Conservation (phyloP, 2,113 vertebrate species). For the Brachyistius frenatus region DNA sequence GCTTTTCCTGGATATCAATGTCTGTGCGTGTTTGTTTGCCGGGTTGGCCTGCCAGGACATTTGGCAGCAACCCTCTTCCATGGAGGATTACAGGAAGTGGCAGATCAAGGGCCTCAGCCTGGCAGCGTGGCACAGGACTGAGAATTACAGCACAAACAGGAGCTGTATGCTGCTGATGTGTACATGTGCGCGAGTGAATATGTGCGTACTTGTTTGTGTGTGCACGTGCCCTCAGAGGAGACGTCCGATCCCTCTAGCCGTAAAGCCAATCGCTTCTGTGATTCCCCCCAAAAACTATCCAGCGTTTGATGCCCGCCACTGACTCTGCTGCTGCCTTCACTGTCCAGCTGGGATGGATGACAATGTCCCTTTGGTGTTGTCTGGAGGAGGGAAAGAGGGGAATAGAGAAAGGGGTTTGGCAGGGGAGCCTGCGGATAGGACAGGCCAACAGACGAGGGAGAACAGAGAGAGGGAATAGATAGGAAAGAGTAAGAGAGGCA, state of each 20-base stretch:
- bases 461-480: conserved; percentile 20
- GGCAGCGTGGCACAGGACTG: conserved; percentile 67
- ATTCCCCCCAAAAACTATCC: conserved; percentile 62
- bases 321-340: conserved; percentile 46
- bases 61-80: conserved; percentile 68
- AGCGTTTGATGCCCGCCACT: conserved; percentile 59
- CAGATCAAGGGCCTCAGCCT: conserved; percentile 80
- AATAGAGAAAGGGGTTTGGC: conserved; percentile 24
- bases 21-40: conserved; percentile 44
- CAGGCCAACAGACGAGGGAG: conserved; percentile 7
- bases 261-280: conserved; percentile 66
- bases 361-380: conserved; percentile 60
- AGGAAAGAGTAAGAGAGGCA: conserved; percentile 49
- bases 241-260: conserved; percentile 58
- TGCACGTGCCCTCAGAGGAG: conserved; percentile 48
- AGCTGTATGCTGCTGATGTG: conserved; percentile 45
- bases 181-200: conserved; percentile 35
- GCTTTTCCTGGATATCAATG: neutral
- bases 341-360: conserved; percentile 62
- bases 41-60: conserved; percentile 59
- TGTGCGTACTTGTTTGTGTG: conserved; percentile 20
- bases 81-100: conserved; percentile 80
- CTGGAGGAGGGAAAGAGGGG: conserved; percentile 41
- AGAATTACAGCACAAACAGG: conserved; percentile 74
- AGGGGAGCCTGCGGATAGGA: conserved; percentile 24